Evolutionary conservation across 2,888 invertebrate genomes (phyloP).

Genomic region (Ennomos erosarius): DNA sequence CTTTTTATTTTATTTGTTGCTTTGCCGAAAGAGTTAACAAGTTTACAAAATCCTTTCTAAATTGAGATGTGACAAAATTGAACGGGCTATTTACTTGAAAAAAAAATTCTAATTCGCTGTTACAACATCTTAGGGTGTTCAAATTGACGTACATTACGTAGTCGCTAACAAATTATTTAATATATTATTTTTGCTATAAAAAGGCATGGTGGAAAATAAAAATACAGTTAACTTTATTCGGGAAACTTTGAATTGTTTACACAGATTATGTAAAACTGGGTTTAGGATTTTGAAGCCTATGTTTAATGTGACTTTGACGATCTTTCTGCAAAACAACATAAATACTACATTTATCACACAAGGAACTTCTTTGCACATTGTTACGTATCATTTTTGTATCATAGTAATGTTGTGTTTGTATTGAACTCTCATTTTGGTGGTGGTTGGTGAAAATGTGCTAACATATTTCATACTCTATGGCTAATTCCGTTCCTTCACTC

Average conservation of each 20-base stretch:
- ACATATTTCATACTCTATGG: constrained; percentile 83
- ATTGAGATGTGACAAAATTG: too few relatives aligned
- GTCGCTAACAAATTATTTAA: too few relatives aligned
- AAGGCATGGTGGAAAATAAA: too few relatives aligned
- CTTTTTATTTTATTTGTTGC: constrained; percentile 41
- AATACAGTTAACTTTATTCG: too few relatives aligned
- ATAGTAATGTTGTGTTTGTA: constrained; percentile 38
- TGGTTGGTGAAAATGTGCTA: constrained; percentile 86
- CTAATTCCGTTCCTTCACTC: constrained; percentile 77
- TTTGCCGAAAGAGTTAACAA: constrained; percentile 31
- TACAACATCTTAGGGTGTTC: too few relatives aligned
- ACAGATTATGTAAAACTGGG: not conserved
- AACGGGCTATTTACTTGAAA: too few relatives aligned
- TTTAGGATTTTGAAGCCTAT: not conserved
- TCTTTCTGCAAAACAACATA: constrained; percentile 30
- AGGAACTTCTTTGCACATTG: constrained; percentile 7
- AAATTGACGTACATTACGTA: too few relatives aligned
- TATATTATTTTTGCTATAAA: too few relatives aligned
- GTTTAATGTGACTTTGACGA: constrained; percentile 4
- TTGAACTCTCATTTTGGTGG: constrained; percentile 68
- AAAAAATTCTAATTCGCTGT: too few relatives aligned
- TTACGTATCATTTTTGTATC: constrained; percentile 7
- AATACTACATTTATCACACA: constrained; percentile 19
- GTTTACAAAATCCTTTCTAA: too few relatives aligned
- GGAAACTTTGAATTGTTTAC: too few relatives aligned